Base-by-base conservation (phyloP, 2,797 vertebrate genomes). In the Squalus acanthias region DNA sequence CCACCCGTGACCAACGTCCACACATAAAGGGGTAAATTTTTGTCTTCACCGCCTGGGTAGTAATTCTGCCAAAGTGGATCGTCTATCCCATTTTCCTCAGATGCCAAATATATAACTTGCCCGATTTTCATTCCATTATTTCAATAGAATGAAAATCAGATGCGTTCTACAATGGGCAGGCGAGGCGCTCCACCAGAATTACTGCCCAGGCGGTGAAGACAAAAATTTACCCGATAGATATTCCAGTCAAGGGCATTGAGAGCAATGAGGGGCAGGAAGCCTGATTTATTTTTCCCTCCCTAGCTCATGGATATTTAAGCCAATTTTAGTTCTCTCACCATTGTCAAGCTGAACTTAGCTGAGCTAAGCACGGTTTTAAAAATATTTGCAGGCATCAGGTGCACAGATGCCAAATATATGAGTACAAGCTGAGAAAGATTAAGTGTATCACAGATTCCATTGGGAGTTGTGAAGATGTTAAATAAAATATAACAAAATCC, bases 401-500 rank as follows among this genome's bases (percentile, higher is more conserved):
- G 57, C 57, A 91, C 57, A 60, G 26, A 26, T 63, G 88, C 12
- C 57, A 91, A 91, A 65, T 13, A n/a, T 63, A 53, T 88, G 53
- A 53, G 22, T 53, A 67, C 89, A 93, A 67, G 1, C 63, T 67
- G 89, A 67, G 17, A 65, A 93, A 93, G 89, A 93, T 22, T 33
- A 93, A 88, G 24, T 91, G 60, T 63, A 46, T 50, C 79, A 82
- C 15, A 39, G n/a, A n/a, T 17, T 91, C 53, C 15, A n/a, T 65
- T 92, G 60, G 39, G n/a, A 93, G 91, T 39, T 93, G 60, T 46
- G 91, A 39, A 93, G 89, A 29, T 22, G 67, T 93, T 46, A 93
- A 93, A 67, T 93, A 93, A 93, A 92, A 67, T 67, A 67, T 39
- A 93, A 67, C 91, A 67, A 67, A 93, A 65, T 85, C 39, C 46